Evolutionary conservation across 2,888 invertebrate species (phyloP).

Genomic region (Oscheius sp.): DNA sequence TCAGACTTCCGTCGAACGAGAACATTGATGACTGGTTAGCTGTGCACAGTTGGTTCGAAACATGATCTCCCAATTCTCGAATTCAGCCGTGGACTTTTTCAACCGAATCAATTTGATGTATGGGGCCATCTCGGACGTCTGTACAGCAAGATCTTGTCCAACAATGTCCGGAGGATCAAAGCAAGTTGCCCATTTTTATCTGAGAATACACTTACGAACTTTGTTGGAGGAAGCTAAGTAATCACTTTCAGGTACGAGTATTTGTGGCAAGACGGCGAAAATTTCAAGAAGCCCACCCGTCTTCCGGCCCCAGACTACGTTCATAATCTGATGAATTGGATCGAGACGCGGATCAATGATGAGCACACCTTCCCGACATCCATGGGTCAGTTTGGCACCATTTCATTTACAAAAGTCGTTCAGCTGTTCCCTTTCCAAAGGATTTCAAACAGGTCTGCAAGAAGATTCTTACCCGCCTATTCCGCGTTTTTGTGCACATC

Average conservation of each 20-base stretch:
- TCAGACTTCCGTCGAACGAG: slow-evolving; percentile 84
- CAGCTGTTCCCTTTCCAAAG: slow-evolving; percentile 88
- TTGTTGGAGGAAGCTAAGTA: too few species aligned
- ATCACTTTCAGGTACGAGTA: slow-evolving; percentile 81
- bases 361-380: slow-evolving; percentile 87
- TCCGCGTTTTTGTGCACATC: slow-evolving; percentile 91
- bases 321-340: slow-evolving; percentile 81
- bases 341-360: slow-evolving; percentile 89
- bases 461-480: slow-evolving; percentile 88
- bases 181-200: slow-evolving; percentile 65
- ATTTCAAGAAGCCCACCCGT: slow-evolving; percentile 82
- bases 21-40: slow-evolving; percentile 91
- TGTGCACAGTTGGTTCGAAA: slow-evolving; percentile 82
- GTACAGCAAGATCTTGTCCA: slow-evolving; percentile 86
- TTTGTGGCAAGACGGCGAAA: slow-evolving; percentile 87
- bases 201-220: too few species aligned
- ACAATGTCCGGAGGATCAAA: slow-evolving; percentile 90
- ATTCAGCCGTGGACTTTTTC: slow-evolving; percentile 89
- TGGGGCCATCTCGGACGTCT: slow-evolving; percentile 85
- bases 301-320: slow-evolving; percentile 88
- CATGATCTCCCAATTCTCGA: slow-evolving; percentile 3
- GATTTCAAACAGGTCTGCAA: slow-evolving; percentile 84
- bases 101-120: slow-evolving; percentile 92
- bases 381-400: slow-evolving; percentile 77
- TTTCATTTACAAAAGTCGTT: slow-evolving; percentile 33